phyloP scores from a whole-genome alignment of 1,140 invertebrate species.

The Drosophila tsacasi region DNA sequence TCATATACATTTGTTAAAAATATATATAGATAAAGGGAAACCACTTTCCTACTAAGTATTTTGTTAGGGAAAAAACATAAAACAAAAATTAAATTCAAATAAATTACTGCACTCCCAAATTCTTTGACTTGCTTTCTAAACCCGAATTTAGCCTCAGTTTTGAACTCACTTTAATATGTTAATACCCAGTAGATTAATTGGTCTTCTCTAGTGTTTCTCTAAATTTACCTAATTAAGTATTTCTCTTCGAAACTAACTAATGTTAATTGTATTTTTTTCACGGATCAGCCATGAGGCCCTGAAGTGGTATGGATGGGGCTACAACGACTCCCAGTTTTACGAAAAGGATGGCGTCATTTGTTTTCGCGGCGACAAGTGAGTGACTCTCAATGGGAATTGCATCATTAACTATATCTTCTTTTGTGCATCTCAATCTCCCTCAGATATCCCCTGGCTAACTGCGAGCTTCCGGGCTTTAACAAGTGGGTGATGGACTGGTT shows the following conservation, averaged over 20 bases:
- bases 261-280: conserved; percentile 12
- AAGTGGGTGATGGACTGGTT: conserved; percentile 93
- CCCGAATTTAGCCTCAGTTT: not conserved
- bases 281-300: conserved; percentile 90
- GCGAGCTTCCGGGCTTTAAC: conserved; percentile 91
- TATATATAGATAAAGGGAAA: too few species aligned
- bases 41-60: not conserved
- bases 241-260: not conserved
- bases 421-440: conserved; percentile 86
- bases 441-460: conserved; percentile 94
- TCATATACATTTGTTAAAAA: too few species aligned
- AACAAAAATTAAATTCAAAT: too few species aligned
- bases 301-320: conserved; percentile 99
- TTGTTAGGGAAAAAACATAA: too few species aligned
- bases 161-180: not conserved
- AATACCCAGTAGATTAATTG: not conserved
- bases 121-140: not conserved
- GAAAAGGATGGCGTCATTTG: conserved; percentile 88
- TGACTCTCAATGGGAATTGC: not conserved
- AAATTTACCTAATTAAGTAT: not conserved
- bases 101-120: not conserved
- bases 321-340: conserved; percentile 95
- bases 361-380: conserved; percentile 86
- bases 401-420: not conserved
- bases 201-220: not conserved